Evolutionary conservation across 1,140 invertebrate genomes (phyloP), one percentile per base, ranked within the genome.

Genomic region (Tetragnatha versicolor): DNA sequence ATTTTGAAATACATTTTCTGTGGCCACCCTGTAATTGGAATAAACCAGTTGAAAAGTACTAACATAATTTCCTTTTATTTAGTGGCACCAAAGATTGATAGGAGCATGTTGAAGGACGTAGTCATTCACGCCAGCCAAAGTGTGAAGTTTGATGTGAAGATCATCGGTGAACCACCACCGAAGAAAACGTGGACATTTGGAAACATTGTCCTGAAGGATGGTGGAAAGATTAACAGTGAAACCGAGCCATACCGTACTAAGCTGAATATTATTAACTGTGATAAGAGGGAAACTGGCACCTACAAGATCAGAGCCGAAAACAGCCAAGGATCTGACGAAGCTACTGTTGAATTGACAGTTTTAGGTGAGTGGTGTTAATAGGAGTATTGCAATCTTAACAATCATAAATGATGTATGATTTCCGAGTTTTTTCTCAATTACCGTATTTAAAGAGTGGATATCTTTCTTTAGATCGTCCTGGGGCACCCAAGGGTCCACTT

Each of bases 21-120:
- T n/a, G n/a, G n/a, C n/a, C n/a, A n/a, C 39, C 39, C 17, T 9
- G 17, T 42, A 42, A 17, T 42, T 42, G 39, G 39, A 17, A 9
- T 42, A 9, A 42, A 9, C 17, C 17, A 42, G 7, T 42, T 42
- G 7, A 9, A 42, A 42, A 9, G 6, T 42, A 42, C 39, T 42
- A 42, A 17, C 17, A 17, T 42, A 17, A 6, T 9, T 42, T 96
- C 20, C 93, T 92, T 3, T 96, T 93, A 82, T 94, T 98, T 83
- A 96, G 94, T 97, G 87, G 91, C 94, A 78, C 96, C 96, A 17
- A 95, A 93, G 87, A 97, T 98, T 86, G 94, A 96, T 83, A 89
- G 93, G 27, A 90, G 90, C 78, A 94, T 91, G 85, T 86, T 96
- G 42, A 89, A 90, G 53, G 89, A 92, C 76, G 86, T 95, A 51